Base-by-base conservation (phyloP, 2,888 invertebrate genomes). In the Dascillus cervinus region DNA sequence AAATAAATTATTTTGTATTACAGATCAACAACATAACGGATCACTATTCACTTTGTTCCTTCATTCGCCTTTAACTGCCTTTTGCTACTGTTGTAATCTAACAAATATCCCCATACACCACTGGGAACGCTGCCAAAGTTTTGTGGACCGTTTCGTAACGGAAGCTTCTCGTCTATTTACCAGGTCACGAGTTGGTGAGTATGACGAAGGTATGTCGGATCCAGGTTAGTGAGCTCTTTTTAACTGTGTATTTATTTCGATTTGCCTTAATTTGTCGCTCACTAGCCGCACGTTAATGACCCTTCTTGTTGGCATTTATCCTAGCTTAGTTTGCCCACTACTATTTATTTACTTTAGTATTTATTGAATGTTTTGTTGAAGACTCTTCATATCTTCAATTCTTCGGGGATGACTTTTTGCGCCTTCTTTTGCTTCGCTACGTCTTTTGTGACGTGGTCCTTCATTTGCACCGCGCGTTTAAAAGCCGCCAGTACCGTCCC, bases 21-120 rank as follows among this genome's bases (percentile, higher is more conserved):
- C 73, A 73, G 88, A 86, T 66, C 78, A 82, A 51, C 82, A 82
- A 56, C 81, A 81, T 72, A 83, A 89, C 56, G 96, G 95, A 39
- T 91, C 86, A 56, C 71, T 96, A 48, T 92, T 96, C 69, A 95
- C 95, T 13, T 71, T 95, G 60, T 96, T 96, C 73, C 79, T 96
- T 50, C 92, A 95, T 69, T 86, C 88, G 56, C 95, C 96, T 23
- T 71, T 95, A 57, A 85, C 88, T 55, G 91, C 89, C 43, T 81
- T 95, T 60, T 92, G 92, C 69, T 83, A 85, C 64, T 81, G 89
- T 56, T 90, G 91, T 63, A 89, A 90, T 63, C 78, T 95, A 41
- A 79, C 79, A 49, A 87, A 81, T 56, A 78, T 92, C 47, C 80
- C 87, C 23, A 77, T 90, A 49, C 79, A 82, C 47, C 77, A 85